Conservation (phyloP, 2,113 vertebrate genomes). For the Eupsittula cactorum region DNA sequence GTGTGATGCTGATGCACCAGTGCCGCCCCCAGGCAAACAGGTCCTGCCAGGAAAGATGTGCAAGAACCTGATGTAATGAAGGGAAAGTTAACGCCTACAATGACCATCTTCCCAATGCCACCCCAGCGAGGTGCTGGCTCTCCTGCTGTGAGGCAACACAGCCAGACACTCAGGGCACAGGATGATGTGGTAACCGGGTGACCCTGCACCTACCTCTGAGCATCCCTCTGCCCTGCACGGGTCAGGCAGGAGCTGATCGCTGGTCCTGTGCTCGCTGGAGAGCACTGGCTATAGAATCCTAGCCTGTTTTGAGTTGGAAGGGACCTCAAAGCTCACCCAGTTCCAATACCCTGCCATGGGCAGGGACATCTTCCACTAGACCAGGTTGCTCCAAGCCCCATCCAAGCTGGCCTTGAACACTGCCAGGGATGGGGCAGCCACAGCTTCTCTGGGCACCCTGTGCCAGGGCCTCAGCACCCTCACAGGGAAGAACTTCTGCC, state of each 20-base stretch:
- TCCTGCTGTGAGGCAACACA: background rate
- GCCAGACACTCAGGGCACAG: background rate
- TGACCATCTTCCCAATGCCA: rapidly evolving
- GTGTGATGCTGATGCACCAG: background rate
- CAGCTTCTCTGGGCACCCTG: background rate
- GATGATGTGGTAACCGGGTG: background rate
- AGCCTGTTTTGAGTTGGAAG: background rate
- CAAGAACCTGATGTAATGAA: background rate
- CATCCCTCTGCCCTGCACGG: rapidly evolving
- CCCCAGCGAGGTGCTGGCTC: rapidly evolving
- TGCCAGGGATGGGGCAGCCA: background rate
- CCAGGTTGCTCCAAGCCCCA: background rate
- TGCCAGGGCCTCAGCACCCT: background rate
- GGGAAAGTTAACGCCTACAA: background rate
- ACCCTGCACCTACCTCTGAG: rapidly evolving
- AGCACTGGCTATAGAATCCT: background rate
- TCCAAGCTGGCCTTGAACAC: background rate
- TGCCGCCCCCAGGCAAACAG: background rate
- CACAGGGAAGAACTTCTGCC: background rate
- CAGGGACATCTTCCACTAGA: background rate
- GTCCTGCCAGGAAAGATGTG: background rate
- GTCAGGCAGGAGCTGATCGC: rapidly evolving
- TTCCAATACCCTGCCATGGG: background rate
- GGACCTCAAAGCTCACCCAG: background rate
- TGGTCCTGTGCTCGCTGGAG: background rate